Evolutionary conservation across 2,888 invertebrate genomes (phyloP).

Genomic region (Synanthedon vespiformis): DNA sequence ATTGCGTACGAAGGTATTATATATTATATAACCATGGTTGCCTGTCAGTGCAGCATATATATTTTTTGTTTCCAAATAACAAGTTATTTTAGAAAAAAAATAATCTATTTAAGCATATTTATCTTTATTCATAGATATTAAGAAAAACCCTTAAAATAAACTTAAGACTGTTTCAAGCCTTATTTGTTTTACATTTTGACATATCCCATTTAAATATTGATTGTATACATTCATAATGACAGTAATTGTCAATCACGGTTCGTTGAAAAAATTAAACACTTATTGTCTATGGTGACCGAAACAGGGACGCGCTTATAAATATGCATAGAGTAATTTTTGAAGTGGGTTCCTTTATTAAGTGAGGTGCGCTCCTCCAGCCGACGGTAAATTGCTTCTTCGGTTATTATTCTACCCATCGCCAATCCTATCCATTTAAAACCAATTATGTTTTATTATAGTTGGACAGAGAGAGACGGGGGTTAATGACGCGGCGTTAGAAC

Average conservation of each 20-base stretch:
- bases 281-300: conserved; percentile 23
- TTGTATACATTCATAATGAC: too few species aligned
- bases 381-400: conserved; percentile 47
- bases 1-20: too few species aligned
- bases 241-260: background rate
- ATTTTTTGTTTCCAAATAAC: too few species aligned
- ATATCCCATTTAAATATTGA: too few species aligned
- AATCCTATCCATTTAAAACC: conserved; percentile 68
- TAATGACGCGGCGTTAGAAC: conserved; percentile 19
- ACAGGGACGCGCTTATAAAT: conserved; percentile 32
- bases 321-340: conserved; percentile 52
- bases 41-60: too few species aligned
- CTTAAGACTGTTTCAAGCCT: too few species aligned
- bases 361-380: conserved; percentile 30
- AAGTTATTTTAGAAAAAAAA: too few species aligned
- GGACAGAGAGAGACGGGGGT: conserved; percentile 28
- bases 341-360: conserved; percentile 36
- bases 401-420: conserved; percentile 50
- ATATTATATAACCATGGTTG: too few species aligned
- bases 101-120: too few species aligned
- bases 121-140: too few species aligned
- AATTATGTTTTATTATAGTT: conserved; percentile 64
- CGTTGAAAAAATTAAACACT: background rate
- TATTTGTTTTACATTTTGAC: too few species aligned
- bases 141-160: too few species aligned